A percentile compares a stretch with the other conserved stretches of the same genome.
These are phyloP conservation scores for Rissa tridactyla DNA, from an alignment of 2,113 vertebrate genomes.

Conservation along the genomic window DNA sequence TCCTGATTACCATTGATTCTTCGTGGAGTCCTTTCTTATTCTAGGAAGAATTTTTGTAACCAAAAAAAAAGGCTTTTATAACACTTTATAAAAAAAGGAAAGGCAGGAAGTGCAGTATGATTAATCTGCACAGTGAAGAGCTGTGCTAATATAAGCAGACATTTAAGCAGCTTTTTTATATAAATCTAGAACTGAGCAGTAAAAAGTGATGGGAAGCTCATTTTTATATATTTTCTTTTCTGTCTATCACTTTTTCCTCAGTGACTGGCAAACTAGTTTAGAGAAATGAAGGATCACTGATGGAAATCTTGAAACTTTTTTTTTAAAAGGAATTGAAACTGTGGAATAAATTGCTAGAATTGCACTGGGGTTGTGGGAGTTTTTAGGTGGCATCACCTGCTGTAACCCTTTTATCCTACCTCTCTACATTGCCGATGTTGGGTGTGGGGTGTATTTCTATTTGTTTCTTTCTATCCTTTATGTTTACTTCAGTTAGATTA, in stretches of 20 bases:
- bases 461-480: neutral
- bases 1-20: neutral
- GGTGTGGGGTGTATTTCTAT: neutral
- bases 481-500: neutral
- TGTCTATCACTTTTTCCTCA: neutral
- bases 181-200: neutral
- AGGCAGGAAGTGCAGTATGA: neutral
- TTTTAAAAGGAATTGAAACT: neutral
- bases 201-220: neutral
- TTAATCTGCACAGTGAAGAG: neutral
- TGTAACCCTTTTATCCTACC: neutral
- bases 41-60: neutral
- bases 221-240: neutral
- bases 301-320: neutral
- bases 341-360: neutral
- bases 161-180: neutral
- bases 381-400: neutral
- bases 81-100: neutral
- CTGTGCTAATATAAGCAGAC: neutral
- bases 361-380: neutral
- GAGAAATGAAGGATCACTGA: neutral
- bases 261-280: neutral
- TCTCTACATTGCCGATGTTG: fast-evolving
- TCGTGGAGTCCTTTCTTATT: neutral
- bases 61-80: neutral